phyloP scores from a whole-genome alignment of 2,113 vertebrate genomes.

The Struthio camelus region DNA sequence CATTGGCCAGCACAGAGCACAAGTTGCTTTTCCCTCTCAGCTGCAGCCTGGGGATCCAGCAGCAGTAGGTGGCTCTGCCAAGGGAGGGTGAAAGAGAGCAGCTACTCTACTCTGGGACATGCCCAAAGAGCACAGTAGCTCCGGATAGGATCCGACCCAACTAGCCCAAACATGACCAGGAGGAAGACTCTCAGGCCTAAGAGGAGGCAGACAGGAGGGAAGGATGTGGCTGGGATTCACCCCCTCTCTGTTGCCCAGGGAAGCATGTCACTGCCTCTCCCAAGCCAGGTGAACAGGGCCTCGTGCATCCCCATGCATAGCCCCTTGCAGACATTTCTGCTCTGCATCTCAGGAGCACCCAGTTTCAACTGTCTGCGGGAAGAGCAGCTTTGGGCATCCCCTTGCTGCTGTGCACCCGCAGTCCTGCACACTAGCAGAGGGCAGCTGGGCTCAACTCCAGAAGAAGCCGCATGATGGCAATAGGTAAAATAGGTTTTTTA shows the following conservation, averaged over 20 bases:
- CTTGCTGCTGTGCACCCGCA: fast-evolving
- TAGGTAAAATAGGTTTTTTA: too few species aligned
- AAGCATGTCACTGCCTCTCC: too few species aligned
- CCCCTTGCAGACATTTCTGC: too few species aligned
- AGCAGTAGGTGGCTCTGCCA: not conserved
- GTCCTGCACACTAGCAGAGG: not conserved
- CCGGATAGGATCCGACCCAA: not conserved
- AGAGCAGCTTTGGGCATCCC: not conserved
- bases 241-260: too few species aligned
- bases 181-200: too few species aligned
- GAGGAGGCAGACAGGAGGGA: too few species aligned
- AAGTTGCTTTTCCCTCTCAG: not conserved
- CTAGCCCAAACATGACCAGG: too few species aligned
- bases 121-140: not conserved
- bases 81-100: not conserved
- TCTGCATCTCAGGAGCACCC: not conserved
- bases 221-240: too few species aligned
- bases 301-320: too few species aligned
- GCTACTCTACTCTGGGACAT: not conserved
- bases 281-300: too few species aligned
- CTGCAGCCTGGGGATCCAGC: not conserved
- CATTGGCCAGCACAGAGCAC: not conserved
- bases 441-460: not conserved
- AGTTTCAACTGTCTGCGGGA: not conserved
- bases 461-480: not conserved